Evolutionary conservation across 2,888 invertebrate genomes (phyloP), one percentile per base, ranked within the genome.

Genomic region (Mythimna impura): DNA sequence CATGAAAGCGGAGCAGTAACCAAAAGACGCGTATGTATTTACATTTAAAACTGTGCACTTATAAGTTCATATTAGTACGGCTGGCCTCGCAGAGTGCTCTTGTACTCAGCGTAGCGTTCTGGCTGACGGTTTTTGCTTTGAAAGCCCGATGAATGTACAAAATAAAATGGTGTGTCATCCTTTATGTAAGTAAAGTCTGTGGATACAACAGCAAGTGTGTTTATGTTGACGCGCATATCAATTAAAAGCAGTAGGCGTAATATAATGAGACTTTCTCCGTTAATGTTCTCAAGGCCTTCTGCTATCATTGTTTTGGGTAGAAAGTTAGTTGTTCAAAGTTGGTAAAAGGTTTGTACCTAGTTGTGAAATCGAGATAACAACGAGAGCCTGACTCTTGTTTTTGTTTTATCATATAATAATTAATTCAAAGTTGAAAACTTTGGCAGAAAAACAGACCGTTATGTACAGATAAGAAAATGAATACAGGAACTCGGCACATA

Each of bases 251-350:
- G 58, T 73, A 67, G 66, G 61, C 67, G 60, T 66, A 74, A 68
- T 73, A 71, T 65, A 73, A 81, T 84, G 63, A 72, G 60, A 84
- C 82, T 83, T 84, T 83, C 83, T 62, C 84, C 62, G 68, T 60
- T 74, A 73, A 72, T 60, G 66, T 81, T 83, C 68, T 66, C 81
- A 73, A 79, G 72, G 71, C 72, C 66, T 72, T 78, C 57, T 62
- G 54, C 36, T 60, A 81, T 63, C 66, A 83, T 80, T 83, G 77
- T 71, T 73, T 80, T 65, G 60, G 47, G 43, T 68, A 79, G 80
- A 79, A 80, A 80, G 71, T 75, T 63, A 9, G 9, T 62, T 7
- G 9, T 62, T 4, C 25, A n/a, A 64, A 78, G 52, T 65, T 7
- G 30, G 47, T 68, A 57, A 72, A 66, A 71, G 43, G 40, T 66